phyloP scores from a whole-genome alignment of 1,140 invertebrate species.

The Chrysomallon squamiferum region DNA sequence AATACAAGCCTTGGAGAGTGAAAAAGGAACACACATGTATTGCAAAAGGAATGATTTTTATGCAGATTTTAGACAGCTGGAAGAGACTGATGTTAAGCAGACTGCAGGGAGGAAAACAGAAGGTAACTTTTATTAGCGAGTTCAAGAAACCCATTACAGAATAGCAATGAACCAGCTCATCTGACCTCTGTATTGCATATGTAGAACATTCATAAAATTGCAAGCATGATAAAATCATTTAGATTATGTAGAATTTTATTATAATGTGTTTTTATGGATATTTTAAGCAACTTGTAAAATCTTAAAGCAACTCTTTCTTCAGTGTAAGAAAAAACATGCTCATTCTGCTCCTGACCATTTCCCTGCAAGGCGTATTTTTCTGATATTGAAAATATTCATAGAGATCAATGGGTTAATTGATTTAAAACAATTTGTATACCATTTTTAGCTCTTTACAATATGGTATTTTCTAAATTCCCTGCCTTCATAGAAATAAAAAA shows the following conservation, averaged over 20 bases:
- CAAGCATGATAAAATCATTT: background rate
- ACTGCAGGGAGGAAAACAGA: constrained; percentile 46
- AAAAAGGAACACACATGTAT: constrained; percentile 54
- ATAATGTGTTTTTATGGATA: background rate
- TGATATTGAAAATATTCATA: too few species aligned
- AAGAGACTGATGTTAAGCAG: constrained; percentile 46
- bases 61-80: constrained; percentile 43
- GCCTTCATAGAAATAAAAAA: too few species aligned
- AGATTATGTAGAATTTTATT: background rate
- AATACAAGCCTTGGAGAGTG: constrained; percentile 51
- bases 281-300: background rate
- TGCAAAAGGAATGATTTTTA: constrained; percentile 53
- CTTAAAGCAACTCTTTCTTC: too few species aligned
- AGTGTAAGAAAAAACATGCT: too few species aligned
- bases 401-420: too few species aligned
- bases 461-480: too few species aligned
- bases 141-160: constrained; percentile 3
- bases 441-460: too few species aligned
- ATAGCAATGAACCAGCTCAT: too few species aligned
- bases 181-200: background rate
- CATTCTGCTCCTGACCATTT: too few species aligned
- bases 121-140: constrained; percentile 27
- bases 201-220: background rate
- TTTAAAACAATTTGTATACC: too few species aligned
- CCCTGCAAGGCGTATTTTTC: too few species aligned